A percentile compares a stretch with the other conserved stretches of the same genome.
These are phyloP conservation scores for Sternotherus odoratus DNA, from an alignment of 2,797 vertebrate genomes.

Conservation along the genomic window DNA sequence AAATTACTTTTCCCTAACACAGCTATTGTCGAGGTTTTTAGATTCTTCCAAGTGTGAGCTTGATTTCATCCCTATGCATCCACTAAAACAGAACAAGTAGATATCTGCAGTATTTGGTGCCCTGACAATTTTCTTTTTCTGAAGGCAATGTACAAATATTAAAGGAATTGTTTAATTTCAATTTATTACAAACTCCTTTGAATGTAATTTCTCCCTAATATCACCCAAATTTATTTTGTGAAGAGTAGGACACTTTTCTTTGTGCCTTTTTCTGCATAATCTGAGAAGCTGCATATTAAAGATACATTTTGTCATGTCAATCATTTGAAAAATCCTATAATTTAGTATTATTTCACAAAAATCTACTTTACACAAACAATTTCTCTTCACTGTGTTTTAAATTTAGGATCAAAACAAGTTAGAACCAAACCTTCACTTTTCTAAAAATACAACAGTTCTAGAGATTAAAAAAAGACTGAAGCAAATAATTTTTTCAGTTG, in stretches of 20 bases:
- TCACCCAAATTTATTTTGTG: background rate
- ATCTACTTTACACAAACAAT: background rate
- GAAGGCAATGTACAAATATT: background rate
- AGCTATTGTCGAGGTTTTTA: slow-evolving; percentile 55
- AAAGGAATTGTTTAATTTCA: background rate
- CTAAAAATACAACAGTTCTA: background rate
- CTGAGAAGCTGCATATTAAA: background rate
- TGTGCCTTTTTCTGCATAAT: background rate
- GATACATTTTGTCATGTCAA: background rate
- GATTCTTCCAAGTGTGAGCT: slow-evolving; percentile 69
- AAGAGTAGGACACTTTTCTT: background rate
- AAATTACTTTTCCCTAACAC: slow-evolving; percentile 70
- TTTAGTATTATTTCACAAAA: background rate
- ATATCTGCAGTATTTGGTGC: background rate
- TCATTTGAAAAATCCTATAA: background rate
- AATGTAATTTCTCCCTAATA: background rate
- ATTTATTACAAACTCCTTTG: background rate
- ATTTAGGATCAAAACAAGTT: background rate
- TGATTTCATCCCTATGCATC: slow-evolving; percentile 52
- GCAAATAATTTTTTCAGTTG: background rate
- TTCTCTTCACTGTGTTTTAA: background rate
- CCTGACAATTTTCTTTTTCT: background rate
- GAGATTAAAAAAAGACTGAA: background rate
- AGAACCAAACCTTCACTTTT: background rate
- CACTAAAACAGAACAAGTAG: background rate